phyloP scores from a whole-genome alignment of 2,888 invertebrate genomes.

The Drosophila bunnanda region DNA sequence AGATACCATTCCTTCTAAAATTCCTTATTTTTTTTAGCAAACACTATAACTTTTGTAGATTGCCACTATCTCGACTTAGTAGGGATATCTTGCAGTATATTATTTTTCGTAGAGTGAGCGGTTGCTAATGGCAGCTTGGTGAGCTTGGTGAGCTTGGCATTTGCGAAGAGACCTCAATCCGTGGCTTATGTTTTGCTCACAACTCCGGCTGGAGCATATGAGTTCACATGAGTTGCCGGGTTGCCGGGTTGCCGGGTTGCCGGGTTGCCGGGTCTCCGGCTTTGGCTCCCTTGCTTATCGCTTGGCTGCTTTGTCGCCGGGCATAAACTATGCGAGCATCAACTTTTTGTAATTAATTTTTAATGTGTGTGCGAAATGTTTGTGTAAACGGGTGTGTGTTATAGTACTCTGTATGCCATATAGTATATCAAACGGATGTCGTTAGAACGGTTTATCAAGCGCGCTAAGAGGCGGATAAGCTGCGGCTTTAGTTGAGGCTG shows the following conservation, averaged over 20 bases:
- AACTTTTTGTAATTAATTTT: conserved; percentile 76
- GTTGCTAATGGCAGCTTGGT: conserved; percentile 57
- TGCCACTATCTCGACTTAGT: not conserved
- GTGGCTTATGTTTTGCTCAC: conserved; percentile 30
- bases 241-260: conserved; percentile 7
- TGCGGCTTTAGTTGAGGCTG: conserved; percentile 1
- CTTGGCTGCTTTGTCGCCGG: conserved; percentile 61
- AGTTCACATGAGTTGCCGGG: conserved; percentile 15
- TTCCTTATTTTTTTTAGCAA: not conserved
- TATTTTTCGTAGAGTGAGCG: conserved; percentile 29
- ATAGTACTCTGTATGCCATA: not conserved
- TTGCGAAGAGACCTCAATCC: conserved; percentile 47
- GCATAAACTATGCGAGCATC: conserved; percentile 64
- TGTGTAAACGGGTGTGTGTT: conserved; percentile 59
- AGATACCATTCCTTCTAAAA: not conserved
- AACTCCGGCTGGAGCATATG: conserved; percentile 12
- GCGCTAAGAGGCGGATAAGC: conserved; percentile 36
- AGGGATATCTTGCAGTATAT: not conserved
- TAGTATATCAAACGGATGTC: conserved; percentile 45
- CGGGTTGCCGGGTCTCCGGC: conserved; percentile 3
- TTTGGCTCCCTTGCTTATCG: conserved; percentile 57
- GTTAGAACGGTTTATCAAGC: conserved; percentile 38
- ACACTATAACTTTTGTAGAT: not conserved
- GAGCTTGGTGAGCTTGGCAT: conserved; percentile 55
- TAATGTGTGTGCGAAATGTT: conserved; percentile 75